Conservation (phyloP, 2,888 invertebrate species). For the Trachelus tabidus region DNA sequence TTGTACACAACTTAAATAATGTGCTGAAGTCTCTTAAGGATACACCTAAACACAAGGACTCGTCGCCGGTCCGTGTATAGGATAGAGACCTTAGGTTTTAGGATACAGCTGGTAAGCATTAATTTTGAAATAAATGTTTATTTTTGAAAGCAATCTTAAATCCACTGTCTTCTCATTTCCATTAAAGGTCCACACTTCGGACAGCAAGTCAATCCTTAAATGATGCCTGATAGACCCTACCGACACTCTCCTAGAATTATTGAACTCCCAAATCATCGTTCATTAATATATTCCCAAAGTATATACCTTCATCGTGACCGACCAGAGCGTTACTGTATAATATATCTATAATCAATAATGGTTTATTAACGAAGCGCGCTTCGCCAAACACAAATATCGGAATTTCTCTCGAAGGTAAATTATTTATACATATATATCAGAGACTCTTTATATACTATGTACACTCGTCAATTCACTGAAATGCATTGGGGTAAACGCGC, state of each 20-base stretch:
- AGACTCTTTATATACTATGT: not conserved
- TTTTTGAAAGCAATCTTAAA: slow-evolving; percentile 62
- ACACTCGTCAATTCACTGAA: not conserved
- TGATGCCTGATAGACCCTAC: not conserved
- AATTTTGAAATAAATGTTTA: slow-evolving; percentile 66
- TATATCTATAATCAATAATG: not conserved
- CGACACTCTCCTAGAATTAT: not conserved
- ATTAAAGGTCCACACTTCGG: not conserved
- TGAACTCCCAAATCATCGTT: not conserved
- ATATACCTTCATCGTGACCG: not conserved
- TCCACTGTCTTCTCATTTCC: slow-evolving; percentile 6
- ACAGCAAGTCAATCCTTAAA: not conserved
- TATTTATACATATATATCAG: not conserved
- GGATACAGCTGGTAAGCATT: slow-evolving; percentile 62
- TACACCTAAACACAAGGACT: slow-evolving; percentile 47
- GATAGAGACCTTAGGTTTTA: slow-evolving; percentile 58
- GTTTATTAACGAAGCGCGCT: no score
- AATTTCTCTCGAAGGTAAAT: not conserved
- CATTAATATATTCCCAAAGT: not conserved
- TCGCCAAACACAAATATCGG: not conserved
- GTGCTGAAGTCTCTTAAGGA: slow-evolving; percentile 46
- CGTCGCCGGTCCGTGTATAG: slow-evolving; percentile 48
- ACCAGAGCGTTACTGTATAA: not conserved
- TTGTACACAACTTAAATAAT: slow-evolving; percentile 47
- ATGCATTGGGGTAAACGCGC: not conserved